A percentile compares a stretch with the other conserved stretches of the same genome.
phyloP scores from a whole-genome alignment of 2,888 invertebrate species.

The Colostygia pectinataria region DNA sequence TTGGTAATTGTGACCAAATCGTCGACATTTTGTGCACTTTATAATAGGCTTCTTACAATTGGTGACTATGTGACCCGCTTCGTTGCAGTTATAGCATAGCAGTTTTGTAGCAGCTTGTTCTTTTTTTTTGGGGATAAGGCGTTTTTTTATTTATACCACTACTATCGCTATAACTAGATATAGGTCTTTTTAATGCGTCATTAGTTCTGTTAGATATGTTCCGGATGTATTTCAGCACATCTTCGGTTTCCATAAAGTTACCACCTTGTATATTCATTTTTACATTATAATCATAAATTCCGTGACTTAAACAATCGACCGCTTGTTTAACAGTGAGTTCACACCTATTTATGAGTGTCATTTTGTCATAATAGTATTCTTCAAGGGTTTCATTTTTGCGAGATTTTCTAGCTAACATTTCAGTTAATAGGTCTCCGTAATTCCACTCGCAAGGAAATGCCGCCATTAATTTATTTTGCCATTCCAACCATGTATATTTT shows the following conservation, averaged over 20 bases:
- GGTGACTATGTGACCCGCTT: too few relatives aligned
- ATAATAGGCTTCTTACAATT: neutral
- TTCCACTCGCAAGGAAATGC: neutral
- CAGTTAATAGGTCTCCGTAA: constrained; percentile 13
- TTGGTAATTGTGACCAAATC: neutral
- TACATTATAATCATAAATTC: neutral
- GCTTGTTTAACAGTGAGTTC: constrained; percentile 21
- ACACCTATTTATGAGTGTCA: constrained; percentile 26
- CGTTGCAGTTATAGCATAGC: too few relatives aligned
- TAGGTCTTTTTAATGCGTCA: neutral
- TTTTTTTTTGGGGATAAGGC: too few relatives aligned
- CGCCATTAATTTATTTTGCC: neutral
- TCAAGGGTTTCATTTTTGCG: constrained; percentile 19
- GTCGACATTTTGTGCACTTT: neutral
- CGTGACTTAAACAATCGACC: constrained; percentile 22
- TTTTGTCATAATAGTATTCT: constrained; percentile 32
- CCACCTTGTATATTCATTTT: neutral
- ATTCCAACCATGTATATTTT: constrained; percentile 23
- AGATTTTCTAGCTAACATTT: constrained; percentile 28
- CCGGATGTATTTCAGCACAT: neutral
- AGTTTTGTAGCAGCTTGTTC: too few relatives aligned
- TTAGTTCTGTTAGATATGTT: neutral
- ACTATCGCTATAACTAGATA: neutral
- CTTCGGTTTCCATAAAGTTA: neutral
- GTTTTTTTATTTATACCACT: too few relatives aligned